These are phyloP conservation scores for Falco concolor DNA, from an alignment of 2,797 vertebrate species.

Conservation along the genomic window DNA sequence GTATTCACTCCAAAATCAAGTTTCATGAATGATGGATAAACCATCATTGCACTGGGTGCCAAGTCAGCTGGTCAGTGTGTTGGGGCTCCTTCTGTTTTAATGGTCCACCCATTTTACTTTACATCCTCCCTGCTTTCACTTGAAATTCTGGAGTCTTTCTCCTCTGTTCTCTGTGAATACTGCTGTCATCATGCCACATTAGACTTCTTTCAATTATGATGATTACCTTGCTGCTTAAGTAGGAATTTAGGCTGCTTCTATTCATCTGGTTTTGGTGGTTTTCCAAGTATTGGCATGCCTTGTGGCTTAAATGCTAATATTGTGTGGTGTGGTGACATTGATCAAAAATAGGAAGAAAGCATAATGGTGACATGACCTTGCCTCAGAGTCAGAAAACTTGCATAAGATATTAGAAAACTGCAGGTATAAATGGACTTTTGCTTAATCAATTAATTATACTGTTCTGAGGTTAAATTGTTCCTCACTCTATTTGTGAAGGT, in stretches of 20 bases:
- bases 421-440: neutral
- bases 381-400: neutral
- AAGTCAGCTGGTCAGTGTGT: neutral
- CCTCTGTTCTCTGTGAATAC: neutral
- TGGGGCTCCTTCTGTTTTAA: neutral
- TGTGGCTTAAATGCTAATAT: neutral
- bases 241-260: neutral
- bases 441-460: conserved; percentile 17
- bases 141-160: neutral
- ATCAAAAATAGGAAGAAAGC: neutral
- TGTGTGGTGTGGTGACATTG: neutral
- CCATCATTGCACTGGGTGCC: neutral
- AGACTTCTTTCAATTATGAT: neutral
- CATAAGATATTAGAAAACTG: neutral
- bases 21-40: neutral
- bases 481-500: conserved; percentile 29
- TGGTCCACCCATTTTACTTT: neutral
- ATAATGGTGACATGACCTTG: neutral
- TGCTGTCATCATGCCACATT: neutral
- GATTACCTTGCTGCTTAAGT: neutral
- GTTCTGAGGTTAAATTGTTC: neutral
- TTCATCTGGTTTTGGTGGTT: neutral
- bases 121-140: neutral
- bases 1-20: neutral
- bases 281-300: neutral